A percentile compares a stretch with the other conserved stretches of the same genome.
Conservation (phyloP, 2,888 invertebrate species). For the Tetragnatha montana region DNA sequence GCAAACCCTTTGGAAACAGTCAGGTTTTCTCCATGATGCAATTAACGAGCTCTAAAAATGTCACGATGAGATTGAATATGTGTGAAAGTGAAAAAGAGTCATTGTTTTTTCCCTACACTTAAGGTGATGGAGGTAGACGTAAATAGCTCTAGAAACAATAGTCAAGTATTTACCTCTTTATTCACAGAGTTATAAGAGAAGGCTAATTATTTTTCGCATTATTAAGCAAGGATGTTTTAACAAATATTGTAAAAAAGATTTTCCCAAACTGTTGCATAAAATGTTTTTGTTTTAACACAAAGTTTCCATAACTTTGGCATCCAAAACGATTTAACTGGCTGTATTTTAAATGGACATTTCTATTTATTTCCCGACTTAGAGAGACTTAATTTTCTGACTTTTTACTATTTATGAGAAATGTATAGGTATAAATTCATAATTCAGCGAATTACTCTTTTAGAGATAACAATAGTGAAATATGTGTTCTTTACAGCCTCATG, state of each 20-base stretch:
- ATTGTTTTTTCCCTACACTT: not conserved
- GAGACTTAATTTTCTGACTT: not conserved
- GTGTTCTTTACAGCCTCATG: constrained; percentile 80
- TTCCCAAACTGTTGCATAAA: too few species aligned
- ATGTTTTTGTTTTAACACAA: too few species aligned
- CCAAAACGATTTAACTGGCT: too few species aligned
- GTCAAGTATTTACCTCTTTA: too few species aligned
- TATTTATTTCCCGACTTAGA: not conserved
- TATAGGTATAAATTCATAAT: not conserved
- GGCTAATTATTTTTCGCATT: too few species aligned
- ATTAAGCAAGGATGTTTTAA: too few species aligned
- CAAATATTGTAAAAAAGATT: too few species aligned
- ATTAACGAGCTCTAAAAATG: not conserved
- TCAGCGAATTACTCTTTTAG: not conserved
- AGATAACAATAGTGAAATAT: not conserved
- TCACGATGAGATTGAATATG: not conserved
- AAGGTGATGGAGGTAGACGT: not conserved
- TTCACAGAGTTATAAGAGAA: too few species aligned
- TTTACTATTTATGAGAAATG: too few species aligned
- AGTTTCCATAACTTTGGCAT: too few species aligned
- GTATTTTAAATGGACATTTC: not conserved
- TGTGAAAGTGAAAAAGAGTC: not conserved
- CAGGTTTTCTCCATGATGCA: not conserved
- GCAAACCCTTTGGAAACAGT: not conserved
- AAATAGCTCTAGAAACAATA: not conserved